phyloP scores from a whole-genome alignment of 2,888 invertebrate species.

The Leptodirus hochenwartii region DNA sequence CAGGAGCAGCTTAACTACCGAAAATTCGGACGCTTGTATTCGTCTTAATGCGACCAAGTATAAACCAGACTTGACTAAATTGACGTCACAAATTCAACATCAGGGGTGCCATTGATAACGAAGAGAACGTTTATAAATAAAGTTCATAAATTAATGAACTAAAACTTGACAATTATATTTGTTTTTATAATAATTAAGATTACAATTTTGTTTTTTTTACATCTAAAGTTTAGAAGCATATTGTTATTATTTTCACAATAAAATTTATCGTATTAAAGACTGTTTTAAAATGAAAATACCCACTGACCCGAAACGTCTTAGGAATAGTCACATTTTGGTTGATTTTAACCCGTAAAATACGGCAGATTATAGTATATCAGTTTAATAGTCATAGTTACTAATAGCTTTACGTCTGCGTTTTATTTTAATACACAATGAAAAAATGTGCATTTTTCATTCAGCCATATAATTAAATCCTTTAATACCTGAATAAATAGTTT shows the following conservation, averaged over 20 bases:
- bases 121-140: slow-evolving; percentile 9
- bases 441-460: too few species aligned
- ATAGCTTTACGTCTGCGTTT: too few species aligned
- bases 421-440: too few species aligned
- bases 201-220: too few species aligned
- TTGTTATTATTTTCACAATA: slow-evolving; percentile 4
- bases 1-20: slow-evolving; percentile 10
- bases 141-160: slow-evolving; percentile 6
- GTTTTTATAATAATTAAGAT: too few species aligned
- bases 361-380: too few species aligned
- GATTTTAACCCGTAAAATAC: too few species aligned
- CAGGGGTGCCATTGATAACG: slow-evolving; percentile 7
- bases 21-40: slow-evolving; percentile 13
- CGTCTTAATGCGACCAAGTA: slow-evolving; percentile 11
- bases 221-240: slow-evolving; percentile 5
- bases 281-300: slow-evolving; percentile 7
- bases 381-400: too few species aligned
- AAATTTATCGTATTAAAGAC: slow-evolving; percentile 5
- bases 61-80: slow-evolving; percentile 10
- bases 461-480: too few species aligned
- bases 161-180: slow-evolving; percentile 4
- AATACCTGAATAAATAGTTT: too few species aligned
- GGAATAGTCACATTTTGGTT: slow-evolving; percentile 7
- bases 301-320: slow-evolving; percentile 5
- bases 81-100: slow-evolving; percentile 10